These are phyloP conservation scores for Drosophila borborema DNA, from an alignment of 2,888 invertebrate genomes.

Conservation along the genomic window DNA sequence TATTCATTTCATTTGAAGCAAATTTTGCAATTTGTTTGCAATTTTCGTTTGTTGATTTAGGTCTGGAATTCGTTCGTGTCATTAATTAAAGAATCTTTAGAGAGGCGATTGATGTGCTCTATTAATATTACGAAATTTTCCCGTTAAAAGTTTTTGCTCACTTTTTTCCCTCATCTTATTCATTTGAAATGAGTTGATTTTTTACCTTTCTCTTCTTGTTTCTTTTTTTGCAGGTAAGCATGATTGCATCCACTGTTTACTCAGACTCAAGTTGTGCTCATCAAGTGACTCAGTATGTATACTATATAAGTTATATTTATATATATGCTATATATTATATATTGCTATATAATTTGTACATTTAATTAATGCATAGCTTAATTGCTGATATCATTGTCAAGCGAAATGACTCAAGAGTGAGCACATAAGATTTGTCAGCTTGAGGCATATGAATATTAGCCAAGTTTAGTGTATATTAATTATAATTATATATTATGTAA, in stretches of 20 bases:
- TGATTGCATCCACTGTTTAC: conserved; percentile 49
- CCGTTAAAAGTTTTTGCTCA: conserved; percentile 5
- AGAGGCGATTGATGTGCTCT: conserved; percentile 3
- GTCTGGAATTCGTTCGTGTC: conserved; percentile 20
- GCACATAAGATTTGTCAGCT: neutral
- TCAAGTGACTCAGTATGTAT: conserved; percentile 52
- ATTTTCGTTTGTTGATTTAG: conserved; percentile 74
- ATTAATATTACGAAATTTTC: conserved; percentile 8
- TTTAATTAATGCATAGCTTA: conserved; percentile 16
- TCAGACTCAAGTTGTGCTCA: conserved; percentile 32
- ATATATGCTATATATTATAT: no score
- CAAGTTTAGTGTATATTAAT: neutral
- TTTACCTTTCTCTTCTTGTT: conserved; percentile 27
- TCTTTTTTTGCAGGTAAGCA: conserved; percentile 51
- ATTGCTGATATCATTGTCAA: conserved; percentile 53
- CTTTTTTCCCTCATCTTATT: neutral
- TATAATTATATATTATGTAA: neutral
- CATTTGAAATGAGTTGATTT: conserved; percentile 16
- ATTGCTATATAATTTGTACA: conserved; percentile 23
- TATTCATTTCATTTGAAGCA: conserved; percentile 29
- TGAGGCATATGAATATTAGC: neutral
- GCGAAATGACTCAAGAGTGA: conserved; percentile 54
- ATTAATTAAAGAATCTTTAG: conserved; percentile 33
- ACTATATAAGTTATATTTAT: conserved; percentile 15
- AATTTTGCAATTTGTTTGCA: conserved; percentile 66